These are phyloP conservation scores for Dasysyrphus tricinctus DNA, from an alignment of 2,888 invertebrate species.

Conservation along the genomic window DNA sequence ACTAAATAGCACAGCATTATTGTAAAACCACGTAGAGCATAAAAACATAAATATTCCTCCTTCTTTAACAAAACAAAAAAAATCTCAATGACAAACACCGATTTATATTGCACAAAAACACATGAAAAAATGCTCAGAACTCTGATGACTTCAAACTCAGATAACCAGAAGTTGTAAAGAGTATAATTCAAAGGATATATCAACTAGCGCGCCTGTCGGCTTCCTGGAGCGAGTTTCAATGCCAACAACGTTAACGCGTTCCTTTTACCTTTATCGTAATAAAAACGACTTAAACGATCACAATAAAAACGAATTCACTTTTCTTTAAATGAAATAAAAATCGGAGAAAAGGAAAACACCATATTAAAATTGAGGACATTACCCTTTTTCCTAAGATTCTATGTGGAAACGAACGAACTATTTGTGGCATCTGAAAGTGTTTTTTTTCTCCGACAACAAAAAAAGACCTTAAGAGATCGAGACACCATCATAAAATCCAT, in stretches of 20 bases:
- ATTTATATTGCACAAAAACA: neutral
- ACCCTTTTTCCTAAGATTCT: slow-evolving; percentile 64
- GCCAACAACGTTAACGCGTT: slow-evolving; percentile 58
- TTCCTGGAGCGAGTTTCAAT: slow-evolving; percentile 67
- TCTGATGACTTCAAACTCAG: neutral
- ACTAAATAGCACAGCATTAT: slow-evolving; percentile 56
- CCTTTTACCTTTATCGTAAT: slow-evolving; percentile 46
- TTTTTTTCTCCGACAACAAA: slow-evolving; percentile 20
- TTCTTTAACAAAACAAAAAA: neutral
- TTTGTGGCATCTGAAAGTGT: slow-evolving; percentile 73
- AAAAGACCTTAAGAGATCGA: slow-evolving; percentile 13
- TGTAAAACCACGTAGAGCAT: slow-evolving; percentile 72
- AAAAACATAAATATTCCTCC: slow-evolving; percentile 62
- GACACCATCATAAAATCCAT: slow-evolving; percentile 72
- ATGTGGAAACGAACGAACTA: slow-evolving; percentile 47
- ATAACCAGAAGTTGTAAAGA: slow-evolving; percentile 36
- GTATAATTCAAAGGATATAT: slow-evolving; percentile 43
- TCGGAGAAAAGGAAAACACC: slow-evolving; percentile 22
- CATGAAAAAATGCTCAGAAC: slow-evolving; percentile 2
- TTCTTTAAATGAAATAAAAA: slow-evolving; percentile 53
- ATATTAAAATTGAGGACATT: slow-evolving; percentile 55
- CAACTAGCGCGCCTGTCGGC: slow-evolving; percentile 20
- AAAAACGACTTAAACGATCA: slow-evolving; percentile 61
- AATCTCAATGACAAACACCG: slow-evolving; percentile 9
- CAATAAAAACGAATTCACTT: slow-evolving; percentile 74